Base-by-base conservation (phyloP, 2,888 invertebrate species). In the Monopis laevigella region DNA sequence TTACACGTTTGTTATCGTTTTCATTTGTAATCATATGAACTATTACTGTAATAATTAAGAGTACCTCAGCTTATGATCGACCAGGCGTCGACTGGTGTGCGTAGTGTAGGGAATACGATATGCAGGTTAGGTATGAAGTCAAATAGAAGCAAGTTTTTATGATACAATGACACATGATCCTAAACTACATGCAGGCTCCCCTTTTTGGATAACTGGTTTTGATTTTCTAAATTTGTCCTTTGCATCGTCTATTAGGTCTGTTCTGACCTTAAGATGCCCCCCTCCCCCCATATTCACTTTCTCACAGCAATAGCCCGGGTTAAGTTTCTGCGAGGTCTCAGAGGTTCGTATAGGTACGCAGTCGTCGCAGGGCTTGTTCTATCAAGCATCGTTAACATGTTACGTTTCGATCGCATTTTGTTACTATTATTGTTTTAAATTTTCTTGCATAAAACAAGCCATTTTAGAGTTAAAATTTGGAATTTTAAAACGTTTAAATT, bases 21-120 rank as follows among this genome's bases (percentile, higher is more conserved):
- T 80, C 46, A 68, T 80, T 80, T 78, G 67, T 78, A 77, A 75
- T 72, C 71, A 71, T 74, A 74, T n/a, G n/a, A n/a, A n/a, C n/a
- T n/a, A n/a, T 75, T 77, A 74, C 69, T 59, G 70, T 74, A 73
- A 67, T 63, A 71, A n/a, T n/a, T 73, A 75, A 66, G 71, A 65
- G 63, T 72, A 78, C 71, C 77, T 80, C 78, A 73, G 75, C 73
- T 77, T 72, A 78, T 72, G 78, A 75, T 73, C 72, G 77, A 77
- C 77, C 77, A 78, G 74, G 75, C 77, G 77, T 75, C 77, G 78
- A 77, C 78, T 78, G 77, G 75, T 75, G 66, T 71, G 67, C 65
- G 65, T 63, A 65, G 64, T 62, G 55, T 65, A 68, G 67, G 11
- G 59, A 57, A 29, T 32, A 18, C 16, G 4, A n/a, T 28, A 11